Percentiles rank a stretch among this genome's conserved stretches.
These are phyloP conservation scores for Torymus texanus DNA, from an alignment of 2,888 invertebrate species.

Conservation along the genomic window DNA sequence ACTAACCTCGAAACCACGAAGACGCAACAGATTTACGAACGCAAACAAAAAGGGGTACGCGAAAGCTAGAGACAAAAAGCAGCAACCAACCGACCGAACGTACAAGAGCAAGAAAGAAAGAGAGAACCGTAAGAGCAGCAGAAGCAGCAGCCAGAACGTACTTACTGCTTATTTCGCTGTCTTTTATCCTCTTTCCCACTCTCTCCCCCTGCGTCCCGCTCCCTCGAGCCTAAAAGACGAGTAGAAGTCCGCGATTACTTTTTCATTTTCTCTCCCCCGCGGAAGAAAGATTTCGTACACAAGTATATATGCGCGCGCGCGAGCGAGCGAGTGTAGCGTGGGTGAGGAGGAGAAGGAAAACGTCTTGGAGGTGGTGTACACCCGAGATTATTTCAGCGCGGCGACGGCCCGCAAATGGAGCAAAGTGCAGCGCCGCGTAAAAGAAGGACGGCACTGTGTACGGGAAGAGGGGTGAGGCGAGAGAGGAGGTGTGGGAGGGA, in stretches of 20 bases:
- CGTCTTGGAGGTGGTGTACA: neutral
- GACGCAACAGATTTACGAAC: no score
- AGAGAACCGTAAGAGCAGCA: neutral
- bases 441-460: neutral
- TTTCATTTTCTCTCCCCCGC: slow-evolving; percentile 32
- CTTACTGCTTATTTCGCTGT: slow-evolving; percentile 29
- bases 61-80: neutral
- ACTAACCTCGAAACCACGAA: no score
- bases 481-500: no score
- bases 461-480: slow-evolving; percentile 12
- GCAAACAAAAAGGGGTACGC: neutral
- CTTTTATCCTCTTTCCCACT: slow-evolving; percentile 20
- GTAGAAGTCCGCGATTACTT: slow-evolving; percentile 44
- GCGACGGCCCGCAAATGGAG: neutral
- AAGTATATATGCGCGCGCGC: slow-evolving; percentile 12
- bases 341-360: neutral
- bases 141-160: neutral
- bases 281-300: slow-evolving; percentile 20
- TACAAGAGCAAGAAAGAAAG: no score
- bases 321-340: neutral
- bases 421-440: slow-evolving; percentile 34
- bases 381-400: slow-evolving; percentile 36
- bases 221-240: slow-evolving; percentile 4
- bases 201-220: neutral
- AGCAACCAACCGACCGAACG: no score